Evolutionary conservation across 2,888 invertebrate genomes (phyloP), one percentile per base, ranked within the genome.

Genomic region (Amphipyra tragopoginis): DNA sequence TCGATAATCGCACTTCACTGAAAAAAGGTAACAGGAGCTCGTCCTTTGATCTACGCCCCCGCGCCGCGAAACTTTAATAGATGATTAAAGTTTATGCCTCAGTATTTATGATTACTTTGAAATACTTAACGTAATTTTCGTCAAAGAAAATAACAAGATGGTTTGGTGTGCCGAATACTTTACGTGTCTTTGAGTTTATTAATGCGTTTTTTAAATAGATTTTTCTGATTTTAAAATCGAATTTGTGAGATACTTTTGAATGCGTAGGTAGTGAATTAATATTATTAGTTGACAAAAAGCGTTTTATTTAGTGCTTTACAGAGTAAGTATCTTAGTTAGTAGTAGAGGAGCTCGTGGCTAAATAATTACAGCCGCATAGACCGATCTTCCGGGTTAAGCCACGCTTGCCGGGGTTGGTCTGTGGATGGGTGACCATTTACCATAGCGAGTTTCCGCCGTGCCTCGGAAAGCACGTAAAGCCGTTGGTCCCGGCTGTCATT

Each of bases 31-130:
- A 42, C 47, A 34, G 9, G 56, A 66, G 39, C 36, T 7, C 44
- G 52, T 65, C 77, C 77, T 84, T 82, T 83, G 85, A 82, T 79
- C 76, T 73, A 61, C 69, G 58, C 66, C 62, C 15, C 15, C 44
- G 57, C 48, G 56, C 65, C 65, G 58, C 75, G 75, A 75, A 87
- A 86, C 83, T 89, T 87, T 83, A 84, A 66, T 85, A 87, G 89
- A 88, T 88, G 75, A 83, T 84, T 79, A 80, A 88, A 89, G 82
- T 88, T 88, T 85, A 80, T 79, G 75, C 78, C 77, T 67, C 71
- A 73, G 73, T 65, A 64, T 69, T 75, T 66, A 70, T 64, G 60
- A 85, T 86, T 82, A 83, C 87, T 87, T 87, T 83, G 82, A 81
- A 77, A 79, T 52, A 54, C 47, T 64, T 81, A 58, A 77, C 80